Conservation (phyloP, 30 jellyfish, hydroid and myxozoan species). For the Nemopilema nomurai region DNA sequence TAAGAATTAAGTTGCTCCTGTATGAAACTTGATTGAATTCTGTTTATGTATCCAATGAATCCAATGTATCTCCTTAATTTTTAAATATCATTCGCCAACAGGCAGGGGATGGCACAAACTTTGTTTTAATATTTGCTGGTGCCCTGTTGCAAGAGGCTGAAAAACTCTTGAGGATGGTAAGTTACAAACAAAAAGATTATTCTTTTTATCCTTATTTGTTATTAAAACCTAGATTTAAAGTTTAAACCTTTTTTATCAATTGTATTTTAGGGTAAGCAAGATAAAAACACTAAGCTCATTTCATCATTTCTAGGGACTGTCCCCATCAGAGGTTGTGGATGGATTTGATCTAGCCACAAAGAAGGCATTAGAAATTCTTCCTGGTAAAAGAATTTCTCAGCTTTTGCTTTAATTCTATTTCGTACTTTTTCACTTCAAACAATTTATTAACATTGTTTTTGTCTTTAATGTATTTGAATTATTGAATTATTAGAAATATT, state of each 20-base stretch:
- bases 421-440: too few relatives aligned
- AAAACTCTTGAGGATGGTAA: conserved; percentile 85
- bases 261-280: too few relatives aligned
- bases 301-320: conserved; percentile 70
- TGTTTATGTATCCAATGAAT: too few relatives aligned
- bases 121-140: conserved; percentile 95
- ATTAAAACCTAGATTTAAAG: neutral
- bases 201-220: neutral
- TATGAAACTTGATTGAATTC: too few relatives aligned
- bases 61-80: too few relatives aligned
- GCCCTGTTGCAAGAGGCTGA: conserved; percentile 90
- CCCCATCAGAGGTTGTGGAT: conserved; percentile 96
- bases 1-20: too few relatives aligned
- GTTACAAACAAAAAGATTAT: neutral
- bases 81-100: too few relatives aligned
- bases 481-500: too few relatives aligned
- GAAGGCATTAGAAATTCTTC: conserved; percentile 87
- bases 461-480: too few relatives aligned
- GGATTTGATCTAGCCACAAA: conserved; percentile 88
- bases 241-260: neutral
- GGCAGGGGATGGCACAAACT: conserved; percentile 99
- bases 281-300: too few relatives aligned
- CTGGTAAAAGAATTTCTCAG: conserved; percentile 60
- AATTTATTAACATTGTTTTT: too few relatives aligned
- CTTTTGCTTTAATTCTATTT: too few relatives aligned